A percentile compares a stretch with the other conserved stretches of the same genome.
phyloP scores from a whole-genome alignment of 30 jellyfish, hydroid and myxozoan genomes.

The Mastigias papua region DNA sequence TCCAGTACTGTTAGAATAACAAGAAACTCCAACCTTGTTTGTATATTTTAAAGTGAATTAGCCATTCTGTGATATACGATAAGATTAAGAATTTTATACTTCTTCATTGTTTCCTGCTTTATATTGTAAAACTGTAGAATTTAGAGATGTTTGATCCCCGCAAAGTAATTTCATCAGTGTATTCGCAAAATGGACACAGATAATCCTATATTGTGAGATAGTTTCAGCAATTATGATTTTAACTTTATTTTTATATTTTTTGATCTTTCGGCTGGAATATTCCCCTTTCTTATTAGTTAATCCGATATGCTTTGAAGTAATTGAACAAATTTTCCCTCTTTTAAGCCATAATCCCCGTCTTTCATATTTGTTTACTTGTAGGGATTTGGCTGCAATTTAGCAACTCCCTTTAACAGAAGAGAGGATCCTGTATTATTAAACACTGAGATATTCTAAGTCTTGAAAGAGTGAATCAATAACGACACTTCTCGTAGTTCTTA shows the following conservation, averaged over 20 bases:
- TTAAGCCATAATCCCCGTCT: background rate
- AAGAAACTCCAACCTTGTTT: too few relatives aligned
- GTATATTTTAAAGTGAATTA: too few relatives aligned
- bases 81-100: too few relatives aligned
- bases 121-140: background rate
- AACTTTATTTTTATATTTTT: background rate
- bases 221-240: background rate
- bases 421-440: background rate
- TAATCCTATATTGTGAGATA: background rate
- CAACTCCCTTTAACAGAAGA: background rate
- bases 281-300: background rate
- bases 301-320: background rate
- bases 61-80: too few relatives aligned
- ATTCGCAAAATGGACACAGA: background rate
- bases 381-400: background rate
- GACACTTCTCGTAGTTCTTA: too few relatives aligned
- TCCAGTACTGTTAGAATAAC: background rate
- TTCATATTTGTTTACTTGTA: background rate
- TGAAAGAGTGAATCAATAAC: too few relatives aligned
- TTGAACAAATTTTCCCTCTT: background rate
- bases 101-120: background rate
- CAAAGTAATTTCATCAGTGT: background rate
- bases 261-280: background rate
- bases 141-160: background rate
- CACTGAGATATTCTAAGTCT: background rate